phyloP scores from a whole-genome alignment of 2,113 vertebrate species.

The Paralichthys olivaceus region DNA sequence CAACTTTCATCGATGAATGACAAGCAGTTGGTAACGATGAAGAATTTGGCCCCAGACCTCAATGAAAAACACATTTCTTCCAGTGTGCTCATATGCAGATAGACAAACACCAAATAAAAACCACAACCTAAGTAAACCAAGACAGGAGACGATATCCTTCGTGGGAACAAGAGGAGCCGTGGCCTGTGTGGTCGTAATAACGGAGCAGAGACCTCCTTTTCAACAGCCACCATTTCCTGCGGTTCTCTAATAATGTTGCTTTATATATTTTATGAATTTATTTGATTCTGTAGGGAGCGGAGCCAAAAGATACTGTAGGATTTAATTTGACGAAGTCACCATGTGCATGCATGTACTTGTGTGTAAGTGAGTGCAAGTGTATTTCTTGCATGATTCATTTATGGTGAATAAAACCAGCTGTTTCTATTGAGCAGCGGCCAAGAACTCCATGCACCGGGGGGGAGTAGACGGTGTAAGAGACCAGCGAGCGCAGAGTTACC shows the following conservation, averaged over 20 bases:
- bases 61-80: conserved; percentile 75
- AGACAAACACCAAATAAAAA: conserved; percentile 69
- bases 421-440: conserved; percentile 73
- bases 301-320: conserved; percentile 58
- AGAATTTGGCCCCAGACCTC: conserved; percentile 32
- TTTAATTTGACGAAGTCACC: conserved; percentile 57
- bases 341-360: conserved; percentile 43
- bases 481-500: conserved; percentile 53
- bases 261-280: conserved; percentile 65
- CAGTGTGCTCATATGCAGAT: conserved; percentile 45
- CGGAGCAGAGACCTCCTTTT: conserved; percentile 61
- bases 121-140: conserved; percentile 59
- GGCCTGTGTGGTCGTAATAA: conserved; percentile 73
- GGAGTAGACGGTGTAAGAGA: conserved; percentile 34
- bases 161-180: conserved; percentile 66
- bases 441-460: conserved; percentile 33
- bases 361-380: conserved; percentile 59
- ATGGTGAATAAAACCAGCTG: conserved; percentile 78
- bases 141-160: conserved; percentile 42
- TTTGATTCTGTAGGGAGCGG: conserved; percentile 56
- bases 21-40: conserved; percentile 33
- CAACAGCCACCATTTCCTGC: conserved; percentile 62
- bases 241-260: conserved; percentile 71
- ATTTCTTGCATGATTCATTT: conserved; percentile 65
- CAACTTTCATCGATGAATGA: conserved; percentile 44